Evolutionary conservation across 2,888 invertebrate species (phyloP), one percentile per base, ranked within the genome.

Genomic region (Baccha elongata): DNA sequence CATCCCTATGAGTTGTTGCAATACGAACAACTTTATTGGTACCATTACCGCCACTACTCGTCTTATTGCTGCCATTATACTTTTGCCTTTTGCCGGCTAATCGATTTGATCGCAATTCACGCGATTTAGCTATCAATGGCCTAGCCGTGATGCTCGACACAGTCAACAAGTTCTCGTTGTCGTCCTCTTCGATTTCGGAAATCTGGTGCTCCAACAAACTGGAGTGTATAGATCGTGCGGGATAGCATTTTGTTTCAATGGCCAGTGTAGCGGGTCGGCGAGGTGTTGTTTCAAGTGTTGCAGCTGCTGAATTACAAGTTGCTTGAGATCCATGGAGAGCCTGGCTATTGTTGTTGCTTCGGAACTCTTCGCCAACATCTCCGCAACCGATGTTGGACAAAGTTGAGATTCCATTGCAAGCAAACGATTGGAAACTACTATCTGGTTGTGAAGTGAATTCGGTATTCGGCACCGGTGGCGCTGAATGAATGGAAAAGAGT

Each of bases 121-220:
- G 92, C 0, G 94, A 94, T 83, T 94, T 95, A 32, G 94, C 95
- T 85, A 95, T 93, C 86, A 95, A 91, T 32, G 95, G 95, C 32
- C 94, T 91, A 15, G 94, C 95, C 26, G 95, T 94, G 85, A 95
- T 92, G 81, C 94, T 94, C 19, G 94, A 94, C 55, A 95, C 93
- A 17, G 95, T 95, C 89, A 95, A 91, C 85, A 94, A 90, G 74
- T 94, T 94, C 88, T 95, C 95, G 87, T 94, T 94, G 88, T 95
- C 95, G 64, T 93, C 93, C 88, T 92, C 92, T 87, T 94, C 94
- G 85, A 91, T 87, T 86, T 91, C 91, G 68, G 90, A 90, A 84
- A 90, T 89, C 88, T 86, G 92, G 90, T 85, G 92, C 89, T 87
- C 92, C 90, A 88, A 89, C 89, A 89, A 84, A 71, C 88, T 90